Conservation (phyloP, 2,888 invertebrate species). For the Horisme vitalbata region DNA sequence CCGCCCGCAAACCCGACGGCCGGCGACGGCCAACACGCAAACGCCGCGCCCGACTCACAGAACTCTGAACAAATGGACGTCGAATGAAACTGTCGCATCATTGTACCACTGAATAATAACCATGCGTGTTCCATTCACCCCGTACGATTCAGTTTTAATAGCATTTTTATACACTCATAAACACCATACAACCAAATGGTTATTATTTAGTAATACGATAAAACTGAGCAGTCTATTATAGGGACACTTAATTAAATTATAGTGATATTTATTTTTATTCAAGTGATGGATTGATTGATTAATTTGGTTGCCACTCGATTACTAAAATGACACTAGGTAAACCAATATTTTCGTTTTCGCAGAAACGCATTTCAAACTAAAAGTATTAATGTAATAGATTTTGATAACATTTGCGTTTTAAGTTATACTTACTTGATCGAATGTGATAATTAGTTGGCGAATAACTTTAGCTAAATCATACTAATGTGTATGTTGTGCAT, state of each 20-base stretch:
- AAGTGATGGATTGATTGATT: slow-evolving; percentile 40
- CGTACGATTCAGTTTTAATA: slow-evolving; percentile 3
- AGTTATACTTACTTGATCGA: slow-evolving; percentile 35
- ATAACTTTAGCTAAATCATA: slow-evolving; percentile 37
- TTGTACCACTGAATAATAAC: slow-evolving; percentile 49
- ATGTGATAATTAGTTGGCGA: slow-evolving; percentile 40
- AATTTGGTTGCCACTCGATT: slow-evolving; percentile 43
- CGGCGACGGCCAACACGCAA: slow-evolving; percentile 52
- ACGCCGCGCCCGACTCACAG: slow-evolving; percentile 35
- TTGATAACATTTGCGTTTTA: slow-evolving; percentile 43
- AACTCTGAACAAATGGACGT: slow-evolving; percentile 74
- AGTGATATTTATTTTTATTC: slow-evolving; percentile 62
- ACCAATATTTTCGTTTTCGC: slow-evolving; percentile 33
- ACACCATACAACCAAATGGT: slow-evolving; percentile 12
- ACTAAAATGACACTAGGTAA: slow-evolving; percentile 37
- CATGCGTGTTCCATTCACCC: slow-evolving; percentile 21
- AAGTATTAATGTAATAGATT: slow-evolving; percentile 44
- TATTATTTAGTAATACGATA: slow-evolving; percentile 44
- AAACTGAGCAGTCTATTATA: slow-evolving; percentile 35
- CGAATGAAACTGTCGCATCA: slow-evolving; percentile 53
- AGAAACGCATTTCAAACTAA: slow-evolving; percentile 37
- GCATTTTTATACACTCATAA: slow-evolving; percentile 10
- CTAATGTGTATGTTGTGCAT: slow-evolving; percentile 29
- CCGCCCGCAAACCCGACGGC: slow-evolving; percentile 63
- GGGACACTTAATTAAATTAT: slow-evolving; percentile 49